These are phyloP conservation scores for Ceuthmochares aereus DNA, from an alignment of 2,113 vertebrate genomes.

Conservation along the genomic window DNA sequence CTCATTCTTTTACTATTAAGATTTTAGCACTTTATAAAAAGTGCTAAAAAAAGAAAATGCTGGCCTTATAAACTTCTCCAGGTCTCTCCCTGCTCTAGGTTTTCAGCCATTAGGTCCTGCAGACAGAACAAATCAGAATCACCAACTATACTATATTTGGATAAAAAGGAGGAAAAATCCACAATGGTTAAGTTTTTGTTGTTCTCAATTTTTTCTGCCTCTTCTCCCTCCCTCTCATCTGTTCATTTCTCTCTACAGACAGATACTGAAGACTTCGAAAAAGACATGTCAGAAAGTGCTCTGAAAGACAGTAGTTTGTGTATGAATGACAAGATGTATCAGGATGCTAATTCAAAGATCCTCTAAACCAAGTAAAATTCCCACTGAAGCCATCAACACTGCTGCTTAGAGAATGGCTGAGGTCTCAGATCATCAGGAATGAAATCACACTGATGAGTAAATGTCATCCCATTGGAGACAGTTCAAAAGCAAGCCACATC, in stretches of 20 bases:
- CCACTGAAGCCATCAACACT: constrained; percentile 27
- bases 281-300: not conserved
- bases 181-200: not conserved
- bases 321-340: not conserved
- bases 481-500: not conserved
- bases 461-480: not conserved
- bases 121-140: not conserved
- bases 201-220: accelerated
- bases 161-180: not conserved
- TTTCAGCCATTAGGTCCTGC: not conserved
- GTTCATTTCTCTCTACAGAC: not conserved
- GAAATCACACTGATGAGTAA: not conserved
- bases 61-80: not conserved
- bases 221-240: accelerated
- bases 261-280: not conserved
- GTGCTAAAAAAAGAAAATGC: not conserved
- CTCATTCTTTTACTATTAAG: not conserved
- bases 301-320: not conserved
- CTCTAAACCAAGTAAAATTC: constrained; percentile 23
- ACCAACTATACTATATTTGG: not conserved
- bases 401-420: constrained; percentile 23
- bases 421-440: not conserved
- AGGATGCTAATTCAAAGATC: not conserved
- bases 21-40: not conserved
- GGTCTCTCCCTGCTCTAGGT: not conserved